Evolutionary conservation across 2,888 invertebrate species (phyloP), one percentile per base, ranked within the genome.

Genomic region (Lasius fuliginosus): DNA sequence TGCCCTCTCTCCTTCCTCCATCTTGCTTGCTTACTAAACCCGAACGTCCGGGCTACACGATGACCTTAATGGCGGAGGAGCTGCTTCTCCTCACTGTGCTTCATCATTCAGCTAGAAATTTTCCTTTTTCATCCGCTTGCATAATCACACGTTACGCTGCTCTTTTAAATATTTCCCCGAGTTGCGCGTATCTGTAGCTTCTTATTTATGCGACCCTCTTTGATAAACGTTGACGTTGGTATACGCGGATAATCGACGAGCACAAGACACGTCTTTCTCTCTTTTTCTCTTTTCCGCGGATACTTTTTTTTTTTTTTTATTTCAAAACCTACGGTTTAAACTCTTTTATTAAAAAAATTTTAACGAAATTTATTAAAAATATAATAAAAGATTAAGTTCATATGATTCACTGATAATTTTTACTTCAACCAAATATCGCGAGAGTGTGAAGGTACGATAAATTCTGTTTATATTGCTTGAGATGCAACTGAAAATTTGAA

Each of bases 11-110:
- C 11, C 27, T 40, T 30, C n/a, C n/a, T 36, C 30, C 74, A 73
- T 81, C 46, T 79, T 46, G 74, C 73, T 73, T 74, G 79, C 79
- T 81, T 74, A 46, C 74, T 36, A 33, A 79, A 60, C 74, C 74
- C 46, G 71, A 73, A 73, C 36, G 73, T 12, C 74, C 60, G 18
- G 33, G 56, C 60, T 42, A 33, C 33, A 40, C 23, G 42, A 23
- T 60, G 60, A 60, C 46, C 60, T 27, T 73, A 71, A 73, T 79
- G 46, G 33, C n/a, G 56, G 15, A 46, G n/a, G 12, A 23, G 15
- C 12, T 15, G 3, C 15, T 33, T 58, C 53, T 5, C 33, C 23
- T 23, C 36, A 1, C 11, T 11, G 15, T 8, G 60, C 74, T 46
- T 60, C 46, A 23, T 27, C 33, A 27, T 23, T 46, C 30, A 56